phyloP scores from a whole-genome alignment of 2,113 vertebrate genomes.

The Amphilophus citrinellus region DNA sequence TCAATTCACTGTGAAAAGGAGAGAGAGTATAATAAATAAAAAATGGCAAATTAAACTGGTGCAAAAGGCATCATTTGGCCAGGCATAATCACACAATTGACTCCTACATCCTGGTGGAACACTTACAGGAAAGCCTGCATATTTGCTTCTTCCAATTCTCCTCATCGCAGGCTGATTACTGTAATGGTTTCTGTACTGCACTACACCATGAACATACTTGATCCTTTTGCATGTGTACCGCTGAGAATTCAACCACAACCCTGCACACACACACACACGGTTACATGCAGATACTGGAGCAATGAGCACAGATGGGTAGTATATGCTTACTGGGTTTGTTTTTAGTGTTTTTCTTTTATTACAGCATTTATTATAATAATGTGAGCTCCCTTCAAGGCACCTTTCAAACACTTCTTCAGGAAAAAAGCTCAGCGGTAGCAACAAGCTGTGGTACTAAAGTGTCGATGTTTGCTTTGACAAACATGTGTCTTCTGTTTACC shows the following conservation, averaged over 20 bases:
- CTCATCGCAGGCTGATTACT: slow-evolving; percentile 61
- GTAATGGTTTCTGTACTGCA: slow-evolving; percentile 59
- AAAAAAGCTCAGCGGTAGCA: background rate
- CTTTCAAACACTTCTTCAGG: slow-evolving; percentile 33
- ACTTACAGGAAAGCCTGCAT: slow-evolving; percentile 30
- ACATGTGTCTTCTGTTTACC: background rate
- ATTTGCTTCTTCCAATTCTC: slow-evolving; percentile 52
- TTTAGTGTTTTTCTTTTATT: slow-evolving; percentile 49
- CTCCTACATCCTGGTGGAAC: slow-evolving; percentile 43
- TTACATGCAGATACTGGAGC: slow-evolving; percentile 8
- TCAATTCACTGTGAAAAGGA: slow-evolving; percentile 20
- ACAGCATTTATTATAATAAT: slow-evolving; percentile 45
- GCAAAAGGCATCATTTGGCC: slow-evolving; percentile 49
- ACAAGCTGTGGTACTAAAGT: background rate
- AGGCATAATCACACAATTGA: slow-evolving; percentile 51
- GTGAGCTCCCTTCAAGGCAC: slow-evolving; percentile 43
- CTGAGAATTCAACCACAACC: slow-evolving; percentile 9
- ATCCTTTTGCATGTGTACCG: slow-evolving; percentile 43
- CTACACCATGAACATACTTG: slow-evolving; percentile 57
- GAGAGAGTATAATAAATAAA: slow-evolving; percentile 32
- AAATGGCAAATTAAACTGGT: slow-evolving; percentile 37
- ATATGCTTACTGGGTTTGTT: slow-evolving; percentile 38
- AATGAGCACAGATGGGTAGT: slow-evolving; percentile 58
- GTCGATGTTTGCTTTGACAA: background rate
- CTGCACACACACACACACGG: background rate